These are phyloP conservation scores for Drosophila oshimai DNA, from an alignment of 1,140 invertebrate species.

Conservation along the genomic window DNA sequence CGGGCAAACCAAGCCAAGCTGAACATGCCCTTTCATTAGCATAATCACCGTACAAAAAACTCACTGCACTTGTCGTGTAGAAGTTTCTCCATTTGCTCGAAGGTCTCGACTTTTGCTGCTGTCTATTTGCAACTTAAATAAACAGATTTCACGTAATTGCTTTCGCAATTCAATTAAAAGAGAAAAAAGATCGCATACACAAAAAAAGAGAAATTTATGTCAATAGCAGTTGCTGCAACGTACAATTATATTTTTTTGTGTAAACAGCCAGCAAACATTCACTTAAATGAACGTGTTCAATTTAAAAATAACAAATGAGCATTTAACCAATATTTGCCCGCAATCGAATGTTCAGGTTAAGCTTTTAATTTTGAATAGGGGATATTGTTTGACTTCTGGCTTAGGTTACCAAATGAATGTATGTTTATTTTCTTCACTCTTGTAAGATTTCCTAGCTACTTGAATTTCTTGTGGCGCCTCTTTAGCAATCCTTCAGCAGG, in stretches of 20 bases:
- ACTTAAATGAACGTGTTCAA: conserved; percentile 23
- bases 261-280: conserved; percentile 31
- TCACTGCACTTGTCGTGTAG: neutral
- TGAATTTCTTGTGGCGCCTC: conserved; percentile 8
- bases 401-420: conserved; percentile 10
- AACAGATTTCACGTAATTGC: conserved; percentile 74
- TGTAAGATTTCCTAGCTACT: neutral
- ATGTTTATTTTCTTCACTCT: neutral
- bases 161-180: conserved; percentile 72
- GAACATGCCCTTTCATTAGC: conserved; percentile 64
- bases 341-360: conserved; percentile 27
- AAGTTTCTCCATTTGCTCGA: conserved; percentile 2
- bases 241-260: conserved; percentile 58
- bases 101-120: conserved; percentile 26
- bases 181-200: neutral
- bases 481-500: neutral
- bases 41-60: conserved; percentile 56
- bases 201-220: conserved; percentile 31
- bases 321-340: conserved; percentile 49
- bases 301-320: conserved; percentile 53
- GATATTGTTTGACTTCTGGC: conserved; percentile 17
- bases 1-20: neutral
- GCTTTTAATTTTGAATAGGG: conserved; percentile 3
- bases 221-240: conserved; percentile 45
- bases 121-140: conserved; percentile 55